Base-by-base conservation (phyloP, 2,797 vertebrate genomes). In the Presbytis comata region DNA sequence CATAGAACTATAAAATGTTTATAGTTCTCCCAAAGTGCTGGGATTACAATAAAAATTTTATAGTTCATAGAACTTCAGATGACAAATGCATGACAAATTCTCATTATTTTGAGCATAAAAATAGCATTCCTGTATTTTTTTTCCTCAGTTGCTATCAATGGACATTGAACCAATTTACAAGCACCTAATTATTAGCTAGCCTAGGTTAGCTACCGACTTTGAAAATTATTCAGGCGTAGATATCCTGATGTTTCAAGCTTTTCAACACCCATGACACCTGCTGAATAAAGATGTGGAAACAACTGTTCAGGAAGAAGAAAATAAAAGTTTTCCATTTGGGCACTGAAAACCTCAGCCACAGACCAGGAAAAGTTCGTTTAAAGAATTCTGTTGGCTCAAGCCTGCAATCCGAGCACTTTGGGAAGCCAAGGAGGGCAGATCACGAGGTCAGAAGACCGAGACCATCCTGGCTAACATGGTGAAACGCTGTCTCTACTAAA, bases 1-100 rank as follows among this genome's bases (percentile, higher is more conserved):
- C 53, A 55, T 55, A 55, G 21, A 55, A 55, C 53, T 55, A 22
- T 55, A 83, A 41, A 94, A 53, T 50, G 64, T 21, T 30, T 13
- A 30, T 67, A 89, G 53, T 50, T 91, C 16, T 44, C 41, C 41
- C 41, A 44, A 44, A 44, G 41, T 44, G 41, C 41, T 8, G 41
- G 41, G 41, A 44, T 44, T 44, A 44, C 41, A 44, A 44, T 44
- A 44, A 36, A 92, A 53, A 57, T 74, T 21, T 30, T 13, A 30
- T 67, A 89, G 53, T 50, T 91, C 16, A 28, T 78, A 92, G 74
- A 91, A 24, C 5, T 48, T 95, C 24, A 80, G 33, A 39, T 80
- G 24, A 17, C 17, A 96, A 96, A 89, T 48, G 8, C 12, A 41
- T 59, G 24, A 28, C 96, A 96, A 92, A 92, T 90, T 93, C 30